phyloP scores from a whole-genome alignment of 2,888 invertebrate genomes.

The Mystacides longicornis region DNA sequence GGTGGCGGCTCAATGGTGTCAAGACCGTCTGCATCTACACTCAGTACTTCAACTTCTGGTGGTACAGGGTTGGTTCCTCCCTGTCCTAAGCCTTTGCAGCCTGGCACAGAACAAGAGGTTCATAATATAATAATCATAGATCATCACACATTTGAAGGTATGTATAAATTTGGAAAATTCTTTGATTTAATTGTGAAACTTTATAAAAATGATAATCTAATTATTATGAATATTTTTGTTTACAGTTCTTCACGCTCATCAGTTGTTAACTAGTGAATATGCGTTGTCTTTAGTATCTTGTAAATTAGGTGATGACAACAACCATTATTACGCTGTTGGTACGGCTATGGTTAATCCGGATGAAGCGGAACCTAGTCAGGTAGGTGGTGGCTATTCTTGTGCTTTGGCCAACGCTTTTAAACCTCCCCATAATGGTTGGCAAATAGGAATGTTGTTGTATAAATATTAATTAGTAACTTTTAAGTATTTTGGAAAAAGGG shows the following conservation, averaged over 20 bases:
- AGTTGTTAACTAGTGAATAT: constrained; percentile 84
- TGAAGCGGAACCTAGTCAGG: constrained; percentile 89
- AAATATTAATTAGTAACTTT: too few species aligned
- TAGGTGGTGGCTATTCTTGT: too few species aligned
- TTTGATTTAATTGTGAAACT: too few species aligned
- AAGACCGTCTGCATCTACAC: constrained; percentile 30
- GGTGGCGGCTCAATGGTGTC: constrained; percentile 43
- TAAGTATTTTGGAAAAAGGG: too few species aligned
- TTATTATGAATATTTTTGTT: constrained; percentile 2
- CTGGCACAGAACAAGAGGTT: constrained; percentile 82
- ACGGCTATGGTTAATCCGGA: constrained; percentile 92
- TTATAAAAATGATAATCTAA: neutral
- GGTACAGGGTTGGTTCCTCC: constrained; percentile 53
- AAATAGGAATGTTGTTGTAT: too few species aligned
- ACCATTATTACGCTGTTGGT: constrained; percentile 89
- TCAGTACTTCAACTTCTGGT: constrained; percentile 30
- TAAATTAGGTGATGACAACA: constrained; percentile 83
- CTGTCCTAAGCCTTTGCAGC: constrained; percentile 74
- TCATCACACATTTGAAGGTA: constrained; percentile 90
- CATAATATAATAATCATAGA: constrained; percentile 87
- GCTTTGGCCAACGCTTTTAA: too few species aligned
- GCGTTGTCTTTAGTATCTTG: constrained; percentile 87
- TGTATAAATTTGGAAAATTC: neutral
- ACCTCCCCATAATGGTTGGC: too few species aligned
- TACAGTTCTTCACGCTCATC: constrained; percentile 85